phyloP scores from a whole-genome alignment of 2,113 vertebrate species.

The Hippocampus guttulatus region DNA sequence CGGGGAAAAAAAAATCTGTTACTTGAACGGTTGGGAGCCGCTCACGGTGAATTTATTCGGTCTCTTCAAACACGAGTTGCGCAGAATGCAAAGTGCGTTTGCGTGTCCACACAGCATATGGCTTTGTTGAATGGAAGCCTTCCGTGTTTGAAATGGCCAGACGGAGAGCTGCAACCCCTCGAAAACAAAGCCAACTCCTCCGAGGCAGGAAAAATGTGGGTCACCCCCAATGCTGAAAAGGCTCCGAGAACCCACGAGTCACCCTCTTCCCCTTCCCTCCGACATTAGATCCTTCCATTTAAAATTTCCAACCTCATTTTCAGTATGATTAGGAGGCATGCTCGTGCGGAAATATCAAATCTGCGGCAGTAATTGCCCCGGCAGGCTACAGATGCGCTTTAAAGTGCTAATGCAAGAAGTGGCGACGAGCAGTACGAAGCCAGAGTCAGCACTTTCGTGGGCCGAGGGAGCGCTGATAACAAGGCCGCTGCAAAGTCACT shows the following conservation, averaged over 20 bases:
- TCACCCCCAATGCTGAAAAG: slow-evolving; percentile 11
- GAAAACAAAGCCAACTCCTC: slow-evolving; percentile 57
- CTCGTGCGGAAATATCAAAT: slow-evolving; percentile 30
- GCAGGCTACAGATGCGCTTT: slow-evolving; percentile 59
- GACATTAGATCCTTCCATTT: slow-evolving; percentile 36
- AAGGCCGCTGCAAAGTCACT: slow-evolving; percentile 51
- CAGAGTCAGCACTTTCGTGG: slow-evolving; percentile 50
- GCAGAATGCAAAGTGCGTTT: slow-evolving; percentile 6
- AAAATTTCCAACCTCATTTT: slow-evolving; percentile 38
- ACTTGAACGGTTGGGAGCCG: not conserved
- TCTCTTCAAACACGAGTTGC: not conserved
- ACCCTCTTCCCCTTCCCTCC: not conserved
- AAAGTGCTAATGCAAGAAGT: slow-evolving; percentile 54
- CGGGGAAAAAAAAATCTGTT: not conserved
- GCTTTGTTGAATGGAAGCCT: slow-evolving; percentile 48
- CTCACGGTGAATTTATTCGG: not conserved
- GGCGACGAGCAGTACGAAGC: slow-evolving; percentile 30
- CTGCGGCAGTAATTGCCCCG: slow-evolving; percentile 51
- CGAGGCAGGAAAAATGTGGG: slow-evolving; percentile 53
- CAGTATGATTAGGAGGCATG: slow-evolving; percentile 31
- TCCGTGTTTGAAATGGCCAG: slow-evolving; percentile 58
- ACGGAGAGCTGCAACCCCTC: slow-evolving; percentile 43
- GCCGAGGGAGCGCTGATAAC: slow-evolving; percentile 36
- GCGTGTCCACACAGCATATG: slow-evolving; percentile 42
- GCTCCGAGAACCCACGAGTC: not conserved